These are phyloP conservation scores for Rhipidura dahli DNA, from an alignment of 2,113 vertebrate genomes.

Conservation along the genomic window DNA sequence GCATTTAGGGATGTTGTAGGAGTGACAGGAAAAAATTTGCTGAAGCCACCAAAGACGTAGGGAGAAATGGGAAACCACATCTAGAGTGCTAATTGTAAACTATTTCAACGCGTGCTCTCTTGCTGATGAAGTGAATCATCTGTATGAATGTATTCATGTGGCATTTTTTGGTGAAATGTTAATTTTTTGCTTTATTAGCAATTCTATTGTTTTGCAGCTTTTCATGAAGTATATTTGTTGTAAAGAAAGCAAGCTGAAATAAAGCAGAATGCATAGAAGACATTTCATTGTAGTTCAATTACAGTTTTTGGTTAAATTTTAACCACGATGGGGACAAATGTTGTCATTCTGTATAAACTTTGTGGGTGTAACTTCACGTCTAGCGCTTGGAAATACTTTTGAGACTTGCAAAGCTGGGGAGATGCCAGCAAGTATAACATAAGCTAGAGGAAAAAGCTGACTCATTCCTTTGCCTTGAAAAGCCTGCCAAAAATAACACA, in stretches of 20 bases:
- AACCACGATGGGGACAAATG: conserved; percentile 58
- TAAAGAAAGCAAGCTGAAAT: conserved; percentile 58
- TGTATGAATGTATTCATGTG: conserved; percentile 49
- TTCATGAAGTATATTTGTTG: conserved; percentile 45
- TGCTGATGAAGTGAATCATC: conserved; percentile 59
- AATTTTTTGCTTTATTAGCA: conserved; percentile 55
- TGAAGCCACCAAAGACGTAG: conserved; percentile 44
- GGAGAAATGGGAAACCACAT: conserved; percentile 50
- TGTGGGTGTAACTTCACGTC: conserved; percentile 56
- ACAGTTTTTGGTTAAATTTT: conserved; percentile 61
- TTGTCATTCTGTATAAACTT: conserved; percentile 44
- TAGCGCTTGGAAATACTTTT: conserved; percentile 46
- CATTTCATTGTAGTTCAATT: conserved; percentile 58
- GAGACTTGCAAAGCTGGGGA: conserved; percentile 33
- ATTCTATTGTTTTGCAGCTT: conserved; percentile 52
- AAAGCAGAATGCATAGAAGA: conserved; percentile 61
- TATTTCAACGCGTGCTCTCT: conserved; percentile 38
- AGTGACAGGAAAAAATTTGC: background rate
- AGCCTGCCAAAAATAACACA: conserved; percentile 35
- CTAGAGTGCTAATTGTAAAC: conserved; percentile 40
- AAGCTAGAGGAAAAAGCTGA: conserved; percentile 43
- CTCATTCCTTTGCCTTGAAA: conserved; percentile 32
- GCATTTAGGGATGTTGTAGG: background rate
- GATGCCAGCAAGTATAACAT: conserved; percentile 17
- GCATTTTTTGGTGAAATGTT: conserved; percentile 62